Percentiles rank a stretch among this genome's conserved stretches.
Conservation (phyloP, 1,140 invertebrate genomes). For the Apis cerana region DNA sequence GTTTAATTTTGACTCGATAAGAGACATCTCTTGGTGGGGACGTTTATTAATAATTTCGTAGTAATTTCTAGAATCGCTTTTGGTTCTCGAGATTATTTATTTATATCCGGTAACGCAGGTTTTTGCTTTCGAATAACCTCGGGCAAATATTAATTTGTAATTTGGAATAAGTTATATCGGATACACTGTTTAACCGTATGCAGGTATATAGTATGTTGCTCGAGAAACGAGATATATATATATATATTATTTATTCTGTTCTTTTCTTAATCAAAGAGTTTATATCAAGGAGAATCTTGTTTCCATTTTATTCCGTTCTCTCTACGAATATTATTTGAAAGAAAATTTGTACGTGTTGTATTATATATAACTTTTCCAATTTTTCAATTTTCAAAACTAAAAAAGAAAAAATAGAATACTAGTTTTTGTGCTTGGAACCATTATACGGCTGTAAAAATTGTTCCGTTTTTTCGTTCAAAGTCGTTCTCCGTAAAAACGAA, state of each 20-base stretch:
- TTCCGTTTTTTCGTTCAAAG: not conserved
- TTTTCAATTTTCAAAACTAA: too few species aligned
- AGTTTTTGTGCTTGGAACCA: not conserved
- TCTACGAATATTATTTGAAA: too few species aligned
- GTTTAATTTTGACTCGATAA: too few species aligned
- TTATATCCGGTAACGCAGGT: constrained; percentile 12
- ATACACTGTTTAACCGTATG: not conserved
- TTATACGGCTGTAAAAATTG: too few species aligned
- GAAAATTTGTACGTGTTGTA: too few species aligned
- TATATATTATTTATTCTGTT: too few species aligned
- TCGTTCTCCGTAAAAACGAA: not conserved
- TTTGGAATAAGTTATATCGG: constrained; percentile 9
- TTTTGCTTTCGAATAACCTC: not conserved
- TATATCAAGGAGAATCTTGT: too few species aligned
- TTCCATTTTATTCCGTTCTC: too few species aligned
- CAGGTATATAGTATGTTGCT: not conserved
- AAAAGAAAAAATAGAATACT: not conserved
- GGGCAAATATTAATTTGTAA: not conserved
- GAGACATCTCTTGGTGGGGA: not conserved
- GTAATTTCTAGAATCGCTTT: constrained; percentile 16
- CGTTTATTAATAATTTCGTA: not conserved
- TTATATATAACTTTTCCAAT: too few species aligned
- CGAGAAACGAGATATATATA: too few species aligned
- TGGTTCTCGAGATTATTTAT: constrained; percentile 26
- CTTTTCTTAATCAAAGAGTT: too few species aligned